A percentile compares a stretch with the other conserved stretches of the same genome.
These are phyloP conservation scores for Drosophila suzukii DNA, from an alignment of 1,140 invertebrate species.

Conservation along the genomic window DNA sequence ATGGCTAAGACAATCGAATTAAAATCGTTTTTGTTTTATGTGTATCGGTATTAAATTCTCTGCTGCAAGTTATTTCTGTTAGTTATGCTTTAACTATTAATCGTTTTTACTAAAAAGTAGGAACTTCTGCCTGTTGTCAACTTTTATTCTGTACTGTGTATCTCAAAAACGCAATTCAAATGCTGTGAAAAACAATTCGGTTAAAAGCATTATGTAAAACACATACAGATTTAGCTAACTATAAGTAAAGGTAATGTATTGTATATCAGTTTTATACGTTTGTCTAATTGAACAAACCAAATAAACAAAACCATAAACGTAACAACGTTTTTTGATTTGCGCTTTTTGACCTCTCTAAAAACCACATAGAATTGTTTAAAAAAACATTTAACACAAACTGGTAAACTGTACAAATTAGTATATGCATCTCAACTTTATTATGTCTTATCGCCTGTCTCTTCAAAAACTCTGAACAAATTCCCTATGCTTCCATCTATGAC, in stretches of 20 bases:
- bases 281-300: conserved; percentile 36
- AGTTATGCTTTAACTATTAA: conserved; percentile 39
- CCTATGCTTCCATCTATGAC: conserved; percentile 41
- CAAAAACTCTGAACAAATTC: conserved; percentile 69
- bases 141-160: conserved; percentile 44
- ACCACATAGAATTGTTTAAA: conserved; percentile 51
- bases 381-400: conserved; percentile 54
- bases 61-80: conserved; percentile 63
- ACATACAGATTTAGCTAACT: conserved; percentile 72
- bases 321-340: conserved; percentile 55
- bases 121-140: conserved; percentile 74
- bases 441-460: conserved; percentile 43
- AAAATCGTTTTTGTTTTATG: conserved; percentile 24
- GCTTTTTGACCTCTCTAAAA: conserved; percentile 42
- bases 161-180: conserved; percentile 59
- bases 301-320: conserved; percentile 53
- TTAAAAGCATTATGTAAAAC: conserved; percentile 60
- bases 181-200: conserved; percentile 43
- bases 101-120: conserved; percentile 79
- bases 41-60: conserved; percentile 65
- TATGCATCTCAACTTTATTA: conserved; percentile 18
- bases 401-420: conserved; percentile 59
- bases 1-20: conserved; percentile 31
- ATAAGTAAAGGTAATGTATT: conserved; percentile 55
- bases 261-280: conserved; percentile 52